A percentile compares a stretch with the other conserved stretches of the same genome.
Conservation (phyloP, 2,113 vertebrate species). For the Poeciliopsis occidentalis region DNA sequence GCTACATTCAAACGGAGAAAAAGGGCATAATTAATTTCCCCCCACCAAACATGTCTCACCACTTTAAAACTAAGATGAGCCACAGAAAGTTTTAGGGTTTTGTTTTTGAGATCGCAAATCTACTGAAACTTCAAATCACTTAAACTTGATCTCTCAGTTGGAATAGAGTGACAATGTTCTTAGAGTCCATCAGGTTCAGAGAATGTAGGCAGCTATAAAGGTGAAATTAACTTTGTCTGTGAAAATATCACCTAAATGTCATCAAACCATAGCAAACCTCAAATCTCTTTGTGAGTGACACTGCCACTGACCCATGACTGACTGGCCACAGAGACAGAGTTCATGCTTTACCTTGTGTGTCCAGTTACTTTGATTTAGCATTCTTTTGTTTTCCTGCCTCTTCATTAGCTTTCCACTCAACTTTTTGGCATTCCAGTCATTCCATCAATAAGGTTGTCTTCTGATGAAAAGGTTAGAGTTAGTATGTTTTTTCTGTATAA, state of each 20-base stretch:
- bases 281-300: constrained; percentile 21
- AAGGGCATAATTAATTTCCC: background rate
- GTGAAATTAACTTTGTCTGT: constrained; percentile 27
- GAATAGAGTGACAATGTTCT: background rate
- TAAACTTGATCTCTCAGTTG: background rate
- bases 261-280: constrained; percentile 45
- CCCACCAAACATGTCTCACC: no score
- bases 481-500: background rate
- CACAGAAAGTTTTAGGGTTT: background rate
- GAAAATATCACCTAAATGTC: constrained; percentile 73
- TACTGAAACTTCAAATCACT: background rate
- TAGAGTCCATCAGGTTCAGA: constrained; percentile 29
- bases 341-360: constrained; percentile 16
- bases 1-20: background rate
- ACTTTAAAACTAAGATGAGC: background rate
- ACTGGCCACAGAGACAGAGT: constrained; percentile 35
- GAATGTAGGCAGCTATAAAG: constrained; percentile 28
- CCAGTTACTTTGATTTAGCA: constrained; percentile 14
- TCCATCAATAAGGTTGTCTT: constrained; percentile 12
- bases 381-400: constrained; percentile 25
- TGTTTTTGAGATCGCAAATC: background rate
- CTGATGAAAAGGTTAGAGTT: background rate
- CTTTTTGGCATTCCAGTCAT: background rate
- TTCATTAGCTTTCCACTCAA: constrained; percentile 8
- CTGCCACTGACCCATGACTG: constrained; percentile 46